Conservation (phyloP, 2,113 vertebrate species). For the Rhinogobius similis region DNA sequence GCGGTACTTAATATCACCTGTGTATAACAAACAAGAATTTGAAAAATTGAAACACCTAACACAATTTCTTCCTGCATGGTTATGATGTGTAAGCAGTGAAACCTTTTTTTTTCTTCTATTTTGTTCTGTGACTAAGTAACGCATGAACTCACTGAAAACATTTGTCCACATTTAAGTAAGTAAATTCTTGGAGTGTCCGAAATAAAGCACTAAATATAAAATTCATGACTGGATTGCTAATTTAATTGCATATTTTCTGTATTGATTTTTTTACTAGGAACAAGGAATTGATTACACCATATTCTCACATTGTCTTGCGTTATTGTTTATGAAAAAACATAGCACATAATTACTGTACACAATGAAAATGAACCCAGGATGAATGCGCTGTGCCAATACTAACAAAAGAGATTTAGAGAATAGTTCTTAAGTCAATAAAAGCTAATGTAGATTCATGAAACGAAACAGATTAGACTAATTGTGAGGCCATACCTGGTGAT, state of each 20-base stretch:
- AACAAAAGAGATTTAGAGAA: not conserved
- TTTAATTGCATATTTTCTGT: too few species aligned
- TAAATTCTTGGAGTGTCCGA: too few species aligned
- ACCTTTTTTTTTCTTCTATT: not conserved
- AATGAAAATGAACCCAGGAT: not conserved
- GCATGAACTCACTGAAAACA: not conserved
- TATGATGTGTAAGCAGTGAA: not conserved
- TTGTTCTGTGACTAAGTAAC: not conserved
- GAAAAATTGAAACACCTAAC: not conserved
- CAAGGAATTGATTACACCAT: too few species aligned
- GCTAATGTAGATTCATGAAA: constrained; percentile 20
- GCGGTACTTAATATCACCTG: constrained; percentile 28
- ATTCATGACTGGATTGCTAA: too few species aligned
- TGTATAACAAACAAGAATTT: not conserved
- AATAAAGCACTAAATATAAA: too few species aligned
- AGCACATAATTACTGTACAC: too few species aligned
- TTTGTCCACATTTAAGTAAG: not conserved
- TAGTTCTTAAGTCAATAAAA: constrained; percentile 12
- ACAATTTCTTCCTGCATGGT: not conserved
- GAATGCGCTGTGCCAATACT: not conserved
- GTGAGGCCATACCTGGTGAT: constrained; percentile 15
- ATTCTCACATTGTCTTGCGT: too few species aligned
- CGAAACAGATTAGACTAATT: constrained; percentile 25
- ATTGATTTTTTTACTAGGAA: too few species aligned
- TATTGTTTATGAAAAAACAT: too few species aligned